Evolutionary conservation across 2,888 invertebrate genomes (phyloP), one percentile per base, ranked within the genome.

Genomic region (Nymphalis polychloros): DNA sequence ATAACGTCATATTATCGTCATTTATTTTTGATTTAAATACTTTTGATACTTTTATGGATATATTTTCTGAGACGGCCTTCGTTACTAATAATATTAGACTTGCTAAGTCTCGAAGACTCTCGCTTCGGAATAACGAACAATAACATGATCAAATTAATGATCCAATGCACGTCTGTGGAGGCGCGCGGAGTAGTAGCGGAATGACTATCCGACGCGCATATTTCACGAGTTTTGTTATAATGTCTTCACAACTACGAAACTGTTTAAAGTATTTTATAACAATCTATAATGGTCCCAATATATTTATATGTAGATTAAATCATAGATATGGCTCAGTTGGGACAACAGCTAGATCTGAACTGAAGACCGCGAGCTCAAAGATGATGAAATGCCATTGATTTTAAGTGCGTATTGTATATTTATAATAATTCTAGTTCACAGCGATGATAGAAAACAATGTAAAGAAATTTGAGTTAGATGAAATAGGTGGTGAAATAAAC

Each of bases 91-190:
- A 66, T 67, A 59, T 70, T 63, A 57, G 65, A 66, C 65, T 66
- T 68, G 69, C 70, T 67, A 72, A 71, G 74, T 41, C 19, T 69
- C 70, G 64, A 72, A 71, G 74, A 57, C 35, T 69, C 68, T 72
- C 66, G 66, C 65, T 63, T 72, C 61, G 64, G 65, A 68, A 72
- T 72, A 72, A 72, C 71, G 68, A 75, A 76, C 72, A 77, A 78
- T 74, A 75, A 73, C 72, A 72, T 68, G 72, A 72, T 71, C 67
- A 68, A 73, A 77, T 78, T 80, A 77, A 74, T 70, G 70, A 78
- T 69, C 67, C 81, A 69, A 63, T 67, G 75, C 80, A 81, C 80
- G 79, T 79, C 69, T 65, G 68, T 62, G 61, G 67, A 68, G 71
- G 73, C 71, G 73, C 72, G 72, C 68, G 59, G 67, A 47, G 59